A percentile compares a stretch with the other conserved stretches of the same genome.
These are phyloP conservation scores for Cyclina sinensis DNA, from an alignment of 1,140 invertebrate species.

Conservation along the genomic window DNA sequence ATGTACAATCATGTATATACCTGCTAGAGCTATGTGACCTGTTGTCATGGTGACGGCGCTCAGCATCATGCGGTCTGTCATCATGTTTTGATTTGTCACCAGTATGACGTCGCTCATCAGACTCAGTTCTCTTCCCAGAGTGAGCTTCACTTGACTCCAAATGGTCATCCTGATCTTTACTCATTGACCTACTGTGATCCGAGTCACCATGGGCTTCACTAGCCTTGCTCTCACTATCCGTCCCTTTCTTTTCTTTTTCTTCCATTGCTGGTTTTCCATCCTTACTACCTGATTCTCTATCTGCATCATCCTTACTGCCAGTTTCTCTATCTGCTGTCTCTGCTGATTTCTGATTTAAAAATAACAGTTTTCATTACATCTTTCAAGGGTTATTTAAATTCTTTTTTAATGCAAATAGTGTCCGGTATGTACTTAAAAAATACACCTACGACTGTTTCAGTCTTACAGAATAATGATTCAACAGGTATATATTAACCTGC, in stretches of 20 bases:
- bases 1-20: too few relatives aligned
- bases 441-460: too few relatives aligned
- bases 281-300: background rate
- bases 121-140: background rate
- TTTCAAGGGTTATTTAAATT: too few relatives aligned
- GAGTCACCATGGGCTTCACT: background rate
- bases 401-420: too few relatives aligned
- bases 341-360: background rate
- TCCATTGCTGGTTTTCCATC: slow-evolving; percentile 3
- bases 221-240: background rate
- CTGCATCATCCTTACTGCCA: background rate
- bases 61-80: slow-evolving; percentile 19
- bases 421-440: too few relatives aligned
- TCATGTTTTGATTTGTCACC: slow-evolving; percentile 25
- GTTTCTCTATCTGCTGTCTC: background rate
- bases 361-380: slow-evolving; percentile 2
- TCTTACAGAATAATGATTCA: too few relatives aligned
- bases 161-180: background rate
- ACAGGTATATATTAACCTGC: too few relatives aligned
- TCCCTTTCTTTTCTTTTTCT: slow-evolving; percentile 5
- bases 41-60: slow-evolving; percentile 46
- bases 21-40: slow-evolving; percentile 50
- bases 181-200: background rate
- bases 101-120: background rate
- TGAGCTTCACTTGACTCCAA: background rate